These are phyloP conservation scores for Steinernema scapterisci DNA, from an alignment of 2,888 invertebrate species.

Conservation along the genomic window DNA sequence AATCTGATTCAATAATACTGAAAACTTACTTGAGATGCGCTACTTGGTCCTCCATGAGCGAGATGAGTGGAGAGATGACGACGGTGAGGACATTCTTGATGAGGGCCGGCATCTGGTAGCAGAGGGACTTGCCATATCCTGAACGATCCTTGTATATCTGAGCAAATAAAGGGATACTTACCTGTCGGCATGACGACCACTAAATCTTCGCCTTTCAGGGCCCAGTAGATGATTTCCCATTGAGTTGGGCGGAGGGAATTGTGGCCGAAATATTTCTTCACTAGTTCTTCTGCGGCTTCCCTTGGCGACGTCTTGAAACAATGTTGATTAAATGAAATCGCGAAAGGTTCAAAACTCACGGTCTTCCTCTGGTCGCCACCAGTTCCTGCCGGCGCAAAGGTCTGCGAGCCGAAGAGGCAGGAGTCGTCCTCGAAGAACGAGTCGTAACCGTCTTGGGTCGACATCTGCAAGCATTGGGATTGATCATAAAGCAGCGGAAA, in stretches of 20 bases:
- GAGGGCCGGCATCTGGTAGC: slow-evolving; percentile 81
- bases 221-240: slow-evolving; percentile 52
- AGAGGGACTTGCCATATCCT: slow-evolving; percentile 80
- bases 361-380: too few relatives aligned
- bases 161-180: slow-evolving; percentile 39
- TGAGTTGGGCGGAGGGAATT: slow-evolving; percentile 53
- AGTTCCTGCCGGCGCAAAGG: too few relatives aligned
- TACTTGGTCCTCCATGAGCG: slow-evolving; percentile 93
- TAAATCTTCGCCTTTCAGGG: slow-evolving; percentile 79
- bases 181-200: slow-evolving; percentile 97
- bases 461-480: neutral
- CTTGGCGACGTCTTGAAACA: too few relatives aligned
- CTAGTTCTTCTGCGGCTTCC: slow-evolving; percentile 69
- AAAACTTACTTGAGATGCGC: slow-evolving; percentile 77
- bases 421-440: slow-evolving; percentile 12
- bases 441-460: neutral
- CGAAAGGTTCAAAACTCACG: neutral
- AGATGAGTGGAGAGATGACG: slow-evolving; percentile 91
- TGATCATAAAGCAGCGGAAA: too few relatives aligned
- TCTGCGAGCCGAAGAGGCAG: too few relatives aligned
- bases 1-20: neutral
- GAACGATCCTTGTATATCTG: neutral
- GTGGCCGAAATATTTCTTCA: slow-evolving; percentile 52
- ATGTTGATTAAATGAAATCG: neutral
- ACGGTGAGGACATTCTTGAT: slow-evolving; percentile 85